Conservation (phyloP, 2,797 vertebrate species). For the Pogoniulus pusillus region DNA sequence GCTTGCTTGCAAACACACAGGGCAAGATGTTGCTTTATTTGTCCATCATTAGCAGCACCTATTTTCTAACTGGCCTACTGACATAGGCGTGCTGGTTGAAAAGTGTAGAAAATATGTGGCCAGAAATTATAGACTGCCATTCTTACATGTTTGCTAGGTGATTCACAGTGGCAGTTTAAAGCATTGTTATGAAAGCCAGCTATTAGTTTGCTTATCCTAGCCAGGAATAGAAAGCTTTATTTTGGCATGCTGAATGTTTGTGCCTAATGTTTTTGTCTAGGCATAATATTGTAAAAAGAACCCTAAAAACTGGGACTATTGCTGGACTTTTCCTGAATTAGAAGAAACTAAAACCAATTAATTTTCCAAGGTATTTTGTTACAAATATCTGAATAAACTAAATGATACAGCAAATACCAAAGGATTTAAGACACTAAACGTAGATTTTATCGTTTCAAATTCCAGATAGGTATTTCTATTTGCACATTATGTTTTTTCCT, state of each 20-base stretch:
- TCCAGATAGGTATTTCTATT: background rate
- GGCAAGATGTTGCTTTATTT: background rate
- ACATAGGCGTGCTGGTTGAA: background rate
- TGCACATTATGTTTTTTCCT: background rate
- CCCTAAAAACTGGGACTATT: background rate
- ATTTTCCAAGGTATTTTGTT: background rate
- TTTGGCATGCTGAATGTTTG: background rate
- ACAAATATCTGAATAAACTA: background rate
- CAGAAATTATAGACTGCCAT: background rate
- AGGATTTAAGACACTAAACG: background rate
- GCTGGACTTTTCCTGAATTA: background rate
- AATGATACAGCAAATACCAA: background rate
- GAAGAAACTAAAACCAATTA: background rate
- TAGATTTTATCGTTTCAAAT: background rate
- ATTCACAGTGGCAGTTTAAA: background rate
- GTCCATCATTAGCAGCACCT: rapidly evolving
- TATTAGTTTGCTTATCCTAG: background rate
- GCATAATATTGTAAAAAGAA: background rate
- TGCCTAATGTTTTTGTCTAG: background rate
- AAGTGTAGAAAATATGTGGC: background rate
- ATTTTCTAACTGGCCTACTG: background rate
- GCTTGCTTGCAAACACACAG: background rate
- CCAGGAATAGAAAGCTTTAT: background rate
- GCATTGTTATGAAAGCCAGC: background rate
- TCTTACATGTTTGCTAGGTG: background rate